Conservation (phyloP, 2,888 invertebrate species). For the Aphodius granarius region DNA sequence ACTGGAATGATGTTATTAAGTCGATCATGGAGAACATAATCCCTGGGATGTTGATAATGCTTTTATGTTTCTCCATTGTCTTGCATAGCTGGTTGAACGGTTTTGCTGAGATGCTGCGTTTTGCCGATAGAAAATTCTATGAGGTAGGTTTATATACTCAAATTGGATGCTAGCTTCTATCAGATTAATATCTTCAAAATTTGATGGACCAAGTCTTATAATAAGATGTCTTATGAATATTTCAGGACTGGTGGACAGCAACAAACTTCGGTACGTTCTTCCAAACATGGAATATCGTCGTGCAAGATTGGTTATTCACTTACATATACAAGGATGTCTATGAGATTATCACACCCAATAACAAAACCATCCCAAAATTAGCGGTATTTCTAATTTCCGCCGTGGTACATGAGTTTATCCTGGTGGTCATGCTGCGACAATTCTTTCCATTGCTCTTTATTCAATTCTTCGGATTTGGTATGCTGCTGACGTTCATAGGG, state of each 20-base stretch:
- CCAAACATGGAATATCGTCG: constrained; percentile 94
- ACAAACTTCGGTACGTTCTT: constrained; percentile 81
- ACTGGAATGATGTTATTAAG: constrained; percentile 57
- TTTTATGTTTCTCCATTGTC: constrained; percentile 72
- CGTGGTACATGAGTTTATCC: constrained; percentile 84
- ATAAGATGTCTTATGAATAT: too few relatives aligned
- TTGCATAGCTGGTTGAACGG: constrained; percentile 92
- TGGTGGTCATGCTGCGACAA: constrained; percentile 77
- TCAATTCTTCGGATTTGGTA: constrained; percentile 73
- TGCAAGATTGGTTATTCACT: constrained; percentile 91
- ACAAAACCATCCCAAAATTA: constrained; percentile 59
- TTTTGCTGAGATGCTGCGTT: constrained; percentile 84
- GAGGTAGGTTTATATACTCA: constrained; percentile 54
- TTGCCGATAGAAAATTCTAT: constrained; percentile 85
- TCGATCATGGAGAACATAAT: constrained; percentile 74
- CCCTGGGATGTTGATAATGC: constrained; percentile 66
- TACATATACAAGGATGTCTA: constrained; percentile 80
- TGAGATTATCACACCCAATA: constrained; percentile 52
- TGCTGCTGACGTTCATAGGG: constrained; percentile 59
- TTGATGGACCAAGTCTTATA: too few relatives aligned
- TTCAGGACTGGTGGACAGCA: constrained; percentile 93
- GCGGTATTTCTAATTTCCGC: constrained; percentile 81
- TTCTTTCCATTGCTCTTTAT: constrained; percentile 86
- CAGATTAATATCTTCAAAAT: too few relatives aligned
- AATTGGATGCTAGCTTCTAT: too few relatives aligned